Evolutionary conservation across 23 tunicate species (phyloP), one percentile per base, ranked within the genome.

Genomic region (Botrylloides violaceus): DNA sequence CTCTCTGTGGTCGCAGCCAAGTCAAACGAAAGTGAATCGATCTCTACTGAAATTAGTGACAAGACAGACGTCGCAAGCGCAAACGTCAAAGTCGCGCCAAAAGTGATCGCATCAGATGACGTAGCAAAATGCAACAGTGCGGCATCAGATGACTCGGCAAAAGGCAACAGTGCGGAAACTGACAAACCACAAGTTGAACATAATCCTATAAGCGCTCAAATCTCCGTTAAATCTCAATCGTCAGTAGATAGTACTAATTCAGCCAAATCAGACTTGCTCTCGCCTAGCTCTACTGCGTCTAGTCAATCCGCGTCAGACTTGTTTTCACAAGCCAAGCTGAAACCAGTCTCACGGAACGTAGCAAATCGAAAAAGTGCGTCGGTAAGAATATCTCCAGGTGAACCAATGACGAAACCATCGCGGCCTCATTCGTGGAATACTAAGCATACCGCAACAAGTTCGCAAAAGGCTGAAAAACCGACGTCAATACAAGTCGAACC

Each of bases 361-460:
- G 53, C 53, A 43, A 43, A 15, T 15, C 25, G 65, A 60, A 25
- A 27, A 25, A 20, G 18, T n/a, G n/a, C 19, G 65, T 60, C 65
- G 0, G 26, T 60, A 18, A 60, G 30, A 24, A 25, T 60, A 25
- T 60, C 65, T n/a, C 32, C 65, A 20, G 65, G 30, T 24, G 30
- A 60, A 20, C 65, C 28, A 18, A 24, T 22, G 28, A 18, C 65
- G 1, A 60, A 25, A 24, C 65, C 74, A 31, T 25, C n/a, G 57
- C 29, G 74, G 57, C 20, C 74, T 4, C 74, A 56, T 9, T 68
- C 74, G 30, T 29, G 30, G 28, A 24, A 60, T 0, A 24, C 26
- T 20, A 35, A 68, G 37, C 21, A 31, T 6, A 4, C 23, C 19
- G 23, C 74, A 43, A n/a, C 0, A 7, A 55, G 19, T 32, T 1